Evolutionary conservation across 1,140 invertebrate species (phyloP), one percentile per base, ranked within the genome.

Genomic region (Octopus bimaculoides): DNA sequence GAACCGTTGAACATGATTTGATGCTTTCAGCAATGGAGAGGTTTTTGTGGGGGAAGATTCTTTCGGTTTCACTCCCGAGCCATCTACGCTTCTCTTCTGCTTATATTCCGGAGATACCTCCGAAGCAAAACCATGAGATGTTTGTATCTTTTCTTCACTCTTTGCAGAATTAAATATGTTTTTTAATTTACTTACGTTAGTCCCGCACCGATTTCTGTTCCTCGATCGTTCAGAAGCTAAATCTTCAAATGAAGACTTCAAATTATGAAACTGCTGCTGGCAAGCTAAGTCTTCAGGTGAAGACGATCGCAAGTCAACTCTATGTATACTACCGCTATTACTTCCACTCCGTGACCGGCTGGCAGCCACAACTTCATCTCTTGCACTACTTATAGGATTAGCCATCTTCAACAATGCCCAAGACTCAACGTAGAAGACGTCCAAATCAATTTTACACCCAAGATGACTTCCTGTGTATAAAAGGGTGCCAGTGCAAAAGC

Each of bases 1-100:
- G 89, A 98, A 98, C 76, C 96, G 91, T 20, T 88, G 83, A 7
- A 88, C 85, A 82, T 88, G 87, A 75, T 83, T 87, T 20, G 86
- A 84, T 20, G 85, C 81, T 78, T 86, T 84, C n/a, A 83, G 76
- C 5, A 84, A 81, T 14, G 75, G 54, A 12, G 79, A 79, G n/a
- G 56, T 73, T 5, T 56, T 71, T 77, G 79, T 75, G n/a, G 74
- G 78, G 10, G 77, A 73, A 9, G 76, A 17, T 2, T 54, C 52
- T 66, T 61, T 69, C 5, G 52, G 75, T 61, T 75, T 55, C 0
- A 79, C 77, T 8, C 52, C 79, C n/a, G 77, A 52, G 54, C 53
- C 41, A 5, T 76, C 54, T 17, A 66, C 12, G 75, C 54, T 5
- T 41, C 81, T 84, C 61, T 86, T 84, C n/a, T 81, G 78, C 74